Percentiles rank a stretch among this genome's conserved stretches.
Conservation (phyloP, 1,140 invertebrate species). For the Drosophila lacteicornis region DNA sequence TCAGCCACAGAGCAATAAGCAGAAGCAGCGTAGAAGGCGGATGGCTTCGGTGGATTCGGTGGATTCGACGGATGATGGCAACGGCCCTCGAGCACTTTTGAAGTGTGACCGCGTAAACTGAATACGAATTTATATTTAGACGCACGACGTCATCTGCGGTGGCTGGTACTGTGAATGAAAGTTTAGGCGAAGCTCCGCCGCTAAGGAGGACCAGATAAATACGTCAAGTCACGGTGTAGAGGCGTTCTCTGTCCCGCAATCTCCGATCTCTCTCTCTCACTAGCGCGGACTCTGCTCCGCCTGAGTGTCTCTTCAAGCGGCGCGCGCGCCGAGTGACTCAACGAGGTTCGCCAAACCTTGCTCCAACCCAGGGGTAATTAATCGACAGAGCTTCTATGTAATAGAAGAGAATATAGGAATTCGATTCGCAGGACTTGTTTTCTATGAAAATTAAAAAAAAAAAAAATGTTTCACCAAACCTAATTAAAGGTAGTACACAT, state of each 20-base stretch:
- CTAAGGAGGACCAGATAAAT: slow-evolving; percentile 48
- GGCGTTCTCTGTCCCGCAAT: slow-evolving; percentile 37
- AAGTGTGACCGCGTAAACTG: slow-evolving; percentile 80
- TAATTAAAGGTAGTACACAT: not conserved
- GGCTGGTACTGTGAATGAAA: slow-evolving; percentile 67
- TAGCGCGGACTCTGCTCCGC: slow-evolving; percentile 45
- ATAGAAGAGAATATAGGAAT: not conserved
- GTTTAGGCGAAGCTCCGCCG: slow-evolving; percentile 43
- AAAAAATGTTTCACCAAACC: no score
- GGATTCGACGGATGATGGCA: slow-evolving; percentile 41
- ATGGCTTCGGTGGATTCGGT: slow-evolving; percentile 7
- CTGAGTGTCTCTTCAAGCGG: slow-evolving; percentile 13
- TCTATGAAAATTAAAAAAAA: not conserved
- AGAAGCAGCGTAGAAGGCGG: slow-evolving; percentile 42
- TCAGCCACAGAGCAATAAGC: slow-evolving; percentile 14
- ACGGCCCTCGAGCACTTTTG: slow-evolving; percentile 52
- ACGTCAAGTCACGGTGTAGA: slow-evolving; percentile 57
- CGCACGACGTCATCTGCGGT: slow-evolving; percentile 65
- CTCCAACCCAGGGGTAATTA: not conserved
- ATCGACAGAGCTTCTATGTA: not conserved
- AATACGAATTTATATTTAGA: slow-evolving; percentile 77
- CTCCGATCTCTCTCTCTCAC: slow-evolving; percentile 15
- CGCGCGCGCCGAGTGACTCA: slow-evolving; percentile 69
- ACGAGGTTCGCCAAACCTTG: slow-evolving; percentile 18
- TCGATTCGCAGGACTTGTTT: no score